Evolutionary conservation across 2,888 invertebrate genomes (phyloP).

Genomic region (Erebia aethiops): DNA sequence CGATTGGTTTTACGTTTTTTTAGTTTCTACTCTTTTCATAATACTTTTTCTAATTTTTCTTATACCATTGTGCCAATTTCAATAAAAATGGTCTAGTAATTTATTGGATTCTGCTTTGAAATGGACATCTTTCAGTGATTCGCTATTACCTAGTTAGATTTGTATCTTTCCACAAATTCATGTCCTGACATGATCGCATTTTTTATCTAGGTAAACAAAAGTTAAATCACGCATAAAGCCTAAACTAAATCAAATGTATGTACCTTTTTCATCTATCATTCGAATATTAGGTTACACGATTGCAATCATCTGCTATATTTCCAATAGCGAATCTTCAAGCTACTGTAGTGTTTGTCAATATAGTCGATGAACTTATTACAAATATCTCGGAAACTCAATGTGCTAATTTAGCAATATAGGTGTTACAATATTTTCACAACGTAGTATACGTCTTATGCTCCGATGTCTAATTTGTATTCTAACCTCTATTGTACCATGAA

Average conservation of each 20-base stretch:
- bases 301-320: not conserved
- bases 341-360: slow-evolving; percentile 13
- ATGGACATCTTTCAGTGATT: not conserved
- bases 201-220: too few species aligned
- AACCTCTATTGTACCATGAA: slow-evolving; percentile 12
- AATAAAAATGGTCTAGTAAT: not conserved
- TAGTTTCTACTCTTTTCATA: not conserved
- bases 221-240: not conserved
- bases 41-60: not conserved
- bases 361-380: slow-evolving; percentile 1
- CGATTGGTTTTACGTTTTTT: not conserved
- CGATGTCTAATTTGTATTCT: slow-evolving; percentile 27
- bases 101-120: not conserved
- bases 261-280: not conserved
- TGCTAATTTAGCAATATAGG: slow-evolving; percentile 11
- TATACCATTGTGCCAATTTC: not conserved
- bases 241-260: not conserved
- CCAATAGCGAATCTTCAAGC: not conserved
- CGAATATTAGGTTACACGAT: not conserved
- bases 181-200: not conserved
- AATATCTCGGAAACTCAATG: slow-evolving; percentile 7
- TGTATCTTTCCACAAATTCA: not conserved
- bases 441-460: not conserved
- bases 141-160: too few species aligned
- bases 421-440: slow-evolving; percentile 22